A percentile compares a stretch with the other conserved stretches of the same genome.
phyloP scores from a whole-genome alignment of 2,797 vertebrate species.

The Smutsia temminckii region DNA sequence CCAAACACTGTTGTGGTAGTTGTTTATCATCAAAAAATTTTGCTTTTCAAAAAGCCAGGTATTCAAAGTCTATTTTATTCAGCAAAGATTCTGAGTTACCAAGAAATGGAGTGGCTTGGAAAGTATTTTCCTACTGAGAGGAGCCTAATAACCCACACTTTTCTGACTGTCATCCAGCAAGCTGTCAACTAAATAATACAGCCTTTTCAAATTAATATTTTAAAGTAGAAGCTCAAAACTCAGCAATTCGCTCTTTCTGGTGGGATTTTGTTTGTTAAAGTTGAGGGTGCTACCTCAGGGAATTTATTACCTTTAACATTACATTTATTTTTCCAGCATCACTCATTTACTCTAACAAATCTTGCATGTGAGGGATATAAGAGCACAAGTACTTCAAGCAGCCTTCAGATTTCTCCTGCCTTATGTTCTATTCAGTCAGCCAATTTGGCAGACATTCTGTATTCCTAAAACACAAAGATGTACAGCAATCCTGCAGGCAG shows the following conservation, averaged over 20 bases:
- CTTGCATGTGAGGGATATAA: background rate
- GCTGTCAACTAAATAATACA: background rate
- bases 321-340: background rate
- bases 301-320: background rate
- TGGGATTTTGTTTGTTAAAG: slow-evolving; percentile 1
- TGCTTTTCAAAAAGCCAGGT: background rate
- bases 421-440: slow-evolving; percentile 51
- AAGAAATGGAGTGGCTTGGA: background rate
- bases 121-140: slow-evolving; percentile 43
- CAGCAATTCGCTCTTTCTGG: slow-evolving; percentile 20
- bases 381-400: background rate
- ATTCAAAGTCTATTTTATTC: background rate
- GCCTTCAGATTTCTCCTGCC: background rate
- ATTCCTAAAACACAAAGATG: slow-evolving; percentile 28
- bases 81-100: slow-evolving; percentile 7
- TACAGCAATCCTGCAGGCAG: background rate
- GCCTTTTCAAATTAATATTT: slow-evolving; percentile 39
- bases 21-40: background rate
- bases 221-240: slow-evolving; percentile 36
- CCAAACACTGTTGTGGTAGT: background rate
- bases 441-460: background rate
- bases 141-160: background rate
- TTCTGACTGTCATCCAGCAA: slow-evolving; percentile 6
- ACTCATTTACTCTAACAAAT: slow-evolving; percentile 4
- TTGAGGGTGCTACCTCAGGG: background rate